Base-by-base conservation (phyloP, 2,888 invertebrate species). In the Lasioglossum zephyrum region DNA sequence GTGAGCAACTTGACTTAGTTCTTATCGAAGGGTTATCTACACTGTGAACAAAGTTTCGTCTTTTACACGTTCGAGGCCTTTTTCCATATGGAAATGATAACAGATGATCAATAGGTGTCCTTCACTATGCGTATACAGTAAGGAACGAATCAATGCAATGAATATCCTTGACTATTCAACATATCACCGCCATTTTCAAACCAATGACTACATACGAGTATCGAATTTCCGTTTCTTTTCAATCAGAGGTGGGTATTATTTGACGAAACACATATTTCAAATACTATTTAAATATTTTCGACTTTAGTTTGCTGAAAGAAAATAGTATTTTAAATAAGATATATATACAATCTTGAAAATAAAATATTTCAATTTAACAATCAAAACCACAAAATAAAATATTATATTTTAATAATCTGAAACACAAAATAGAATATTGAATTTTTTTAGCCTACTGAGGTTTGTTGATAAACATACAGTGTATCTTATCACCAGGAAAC, bases 1-100 rank as follows among this genome's bases (percentile, higher is more conserved):
- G 82, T 85, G 85, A 85, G 86, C 79, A 87, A 86, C 63, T 79
- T 73, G 26, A 44, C 70, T 39, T 57, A 57, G 11, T 63, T 63
- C 75, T 73, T 63, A 63, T 53, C 11, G 60, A 44, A 76, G 57
- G n/a, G 53, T 36, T 60, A 44, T 41, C 60, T 72, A 76, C 66
- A 41, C 75, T 26, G 53, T 26, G 75, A 57, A 76, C 70, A 76
- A 69, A 18, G 63, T 80, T 70, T 31, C 84, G 69, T 39, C n/a
- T 53, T 57, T 79, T 49, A 31, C 36, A 53, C 47, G 44, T 47
- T 53, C 69, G 60, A 47, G 49, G 49, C 78, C 73, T 36, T 39
- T 49, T 77, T 36, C 44, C 53, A 39, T 74, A 79, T 63, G 49
- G 60, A 39, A 69, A 69, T 36, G 75, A 77, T 79, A 84, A 78